Conservation (phyloP, 1,140 invertebrate genomes). For the Diplogasteroides magnus region DNA sequence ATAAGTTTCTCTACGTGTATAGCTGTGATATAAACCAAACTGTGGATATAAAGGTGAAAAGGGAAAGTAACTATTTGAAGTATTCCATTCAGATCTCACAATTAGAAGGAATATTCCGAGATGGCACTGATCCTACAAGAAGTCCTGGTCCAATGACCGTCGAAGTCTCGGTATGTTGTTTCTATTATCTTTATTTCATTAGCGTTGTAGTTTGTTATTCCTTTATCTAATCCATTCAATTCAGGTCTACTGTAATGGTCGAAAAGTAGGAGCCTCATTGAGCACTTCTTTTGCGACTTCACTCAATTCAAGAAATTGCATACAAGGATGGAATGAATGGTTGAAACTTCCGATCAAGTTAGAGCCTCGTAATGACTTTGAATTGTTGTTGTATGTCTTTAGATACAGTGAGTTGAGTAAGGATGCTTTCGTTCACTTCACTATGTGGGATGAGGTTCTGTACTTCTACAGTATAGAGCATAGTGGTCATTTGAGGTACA, state of each 20-base stretch:
- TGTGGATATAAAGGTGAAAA: slow-evolving; percentile 65
- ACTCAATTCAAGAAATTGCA: slow-evolving; percentile 5
- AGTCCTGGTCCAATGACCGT: slow-evolving; percentile 14
- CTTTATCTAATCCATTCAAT: too few relatives aligned
- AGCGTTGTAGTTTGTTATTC: too few relatives aligned
- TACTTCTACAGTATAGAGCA: too few relatives aligned
- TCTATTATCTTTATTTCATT: background rate
- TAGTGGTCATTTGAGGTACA: too few relatives aligned
- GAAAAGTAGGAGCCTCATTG: slow-evolving; percentile 77
- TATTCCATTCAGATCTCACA: slow-evolving; percentile 28
- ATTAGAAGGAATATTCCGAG: slow-evolving; percentile 67
- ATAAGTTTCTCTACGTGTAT: slow-evolving; percentile 40
- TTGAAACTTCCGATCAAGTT: slow-evolving; percentile 79
- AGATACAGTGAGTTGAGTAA: slow-evolving; percentile 76
- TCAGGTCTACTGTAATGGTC: slow-evolving; percentile 77
- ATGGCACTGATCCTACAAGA: slow-evolving; percentile 55
- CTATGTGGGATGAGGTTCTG: slow-evolving; percentile 81
- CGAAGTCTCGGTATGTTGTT: slow-evolving; percentile 16
- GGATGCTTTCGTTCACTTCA: slow-evolving; percentile 80
- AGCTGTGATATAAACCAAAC: slow-evolving; percentile 44
- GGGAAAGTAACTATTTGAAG: background rate
- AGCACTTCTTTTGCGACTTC: slow-evolving; percentile 74
- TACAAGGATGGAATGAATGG: slow-evolving; percentile 92
- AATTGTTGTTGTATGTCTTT: background rate
- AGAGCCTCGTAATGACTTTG: slow-evolving; percentile 1